Base-by-base conservation (phyloP, 2,797 vertebrate genomes). In the Hydrocynus forskahlii region DNA sequence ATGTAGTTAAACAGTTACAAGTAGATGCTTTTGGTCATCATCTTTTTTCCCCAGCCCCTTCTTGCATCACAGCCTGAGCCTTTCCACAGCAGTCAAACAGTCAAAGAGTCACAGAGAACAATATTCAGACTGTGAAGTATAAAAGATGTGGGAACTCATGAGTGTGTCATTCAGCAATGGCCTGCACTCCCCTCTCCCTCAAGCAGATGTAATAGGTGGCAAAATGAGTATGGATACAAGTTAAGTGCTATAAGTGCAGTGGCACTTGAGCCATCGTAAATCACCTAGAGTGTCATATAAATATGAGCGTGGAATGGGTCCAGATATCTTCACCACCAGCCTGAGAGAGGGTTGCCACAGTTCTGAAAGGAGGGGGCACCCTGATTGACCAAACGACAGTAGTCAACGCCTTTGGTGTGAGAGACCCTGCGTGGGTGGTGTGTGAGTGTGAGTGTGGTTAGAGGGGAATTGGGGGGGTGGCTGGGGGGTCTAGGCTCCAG, bases 401-500 rank as follows among this genome's bases (percentile, higher is more conserved):
- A 66, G 78, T 80, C 67, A 78, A 70, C 79, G 70, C 83, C 81
- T 89, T 80, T 70, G 80, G 84, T 88, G 57, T 67, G 78, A 80
- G 84, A 67, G 79, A 82, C 69, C 29, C 21, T 69, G 55, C 62
- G 73, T 69, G 64, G 75, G 71, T 38, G 71, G 71, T 59, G 48
- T 57, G 73, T 43, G 50, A 81, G 45, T 69, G 80, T 69, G 68
- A 66, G 82, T 76, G 79, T 76, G 75, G 71, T 76, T 84, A 54
- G 55, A 62, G 86, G 79, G 83, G 84, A 75, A 19, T 25, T 38
- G 66, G 75, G 76, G 67, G 73, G 17, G 59, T 70, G 75, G 69
- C 68, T 88, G 85, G 45, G 45, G 45, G 45, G 7, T 48, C 80
- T 75, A 78, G 88, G 81, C 84, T 92, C 92, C 93, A 93, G 94